Conservation (phyloP, 2,113 vertebrate genomes). For the Tylochromis polylepis region DNA sequence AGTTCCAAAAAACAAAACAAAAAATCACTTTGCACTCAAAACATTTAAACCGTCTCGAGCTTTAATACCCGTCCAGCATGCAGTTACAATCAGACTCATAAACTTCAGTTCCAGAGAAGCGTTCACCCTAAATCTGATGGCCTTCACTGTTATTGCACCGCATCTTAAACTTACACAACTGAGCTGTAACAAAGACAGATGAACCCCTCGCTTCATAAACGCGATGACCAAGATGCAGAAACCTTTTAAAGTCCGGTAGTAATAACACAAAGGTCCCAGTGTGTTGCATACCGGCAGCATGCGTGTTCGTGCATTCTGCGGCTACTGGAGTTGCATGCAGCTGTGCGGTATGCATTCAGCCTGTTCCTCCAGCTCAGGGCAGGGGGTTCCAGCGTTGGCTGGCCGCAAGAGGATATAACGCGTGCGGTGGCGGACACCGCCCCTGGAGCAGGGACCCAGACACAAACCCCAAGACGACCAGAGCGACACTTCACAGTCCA, state of each 20-base stretch:
- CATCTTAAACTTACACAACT: background rate
- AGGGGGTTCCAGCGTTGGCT: slow-evolving; percentile 72
- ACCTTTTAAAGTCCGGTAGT: slow-evolving; percentile 39
- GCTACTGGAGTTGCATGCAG: slow-evolving; percentile 66
- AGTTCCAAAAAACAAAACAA: background rate
- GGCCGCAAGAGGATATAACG: slow-evolving; percentile 78
- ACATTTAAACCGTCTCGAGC: background rate
- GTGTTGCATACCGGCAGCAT: slow-evolving; percentile 35
- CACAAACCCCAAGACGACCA: slow-evolving; percentile 81
- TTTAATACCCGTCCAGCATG: background rate
- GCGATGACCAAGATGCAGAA: slow-evolving; percentile 2
- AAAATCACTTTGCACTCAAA: background rate
- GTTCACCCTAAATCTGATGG: background rate
- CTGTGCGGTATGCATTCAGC: slow-evolving; percentile 69
- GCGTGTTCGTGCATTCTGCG: background rate
- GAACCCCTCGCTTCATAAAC: background rate
- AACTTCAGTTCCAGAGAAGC: background rate
- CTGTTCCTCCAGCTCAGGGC: slow-evolving; percentile 79
- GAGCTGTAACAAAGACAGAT: background rate
- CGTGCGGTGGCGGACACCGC: slow-evolving; percentile 70
- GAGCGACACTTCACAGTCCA: slow-evolving; percentile 77
- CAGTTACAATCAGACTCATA: background rate
- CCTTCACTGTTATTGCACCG: background rate
- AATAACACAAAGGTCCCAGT: slow-evolving; percentile 41
- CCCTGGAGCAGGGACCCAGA: slow-evolving; percentile 68